Conservation (phyloP, 92 coral and sea anemone genomes). For the Epizoanthus stellaris region DNA sequence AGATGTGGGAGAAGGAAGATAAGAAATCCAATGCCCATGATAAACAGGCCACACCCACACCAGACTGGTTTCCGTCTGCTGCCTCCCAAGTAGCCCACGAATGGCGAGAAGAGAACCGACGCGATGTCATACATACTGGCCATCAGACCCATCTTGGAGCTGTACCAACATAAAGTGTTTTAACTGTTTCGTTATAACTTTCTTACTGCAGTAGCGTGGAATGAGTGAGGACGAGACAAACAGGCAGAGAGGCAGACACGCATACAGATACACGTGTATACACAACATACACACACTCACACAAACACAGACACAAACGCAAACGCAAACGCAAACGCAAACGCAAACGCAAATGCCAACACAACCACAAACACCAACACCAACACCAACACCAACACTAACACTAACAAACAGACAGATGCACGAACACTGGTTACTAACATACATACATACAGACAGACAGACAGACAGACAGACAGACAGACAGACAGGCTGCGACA, state of each 20-base stretch:
- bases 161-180: conserved; percentile 10
- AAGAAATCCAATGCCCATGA: conserved; percentile 71
- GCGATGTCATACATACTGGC: conserved; percentile 85
- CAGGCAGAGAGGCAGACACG: not conserved
- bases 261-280: not conserved
- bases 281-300: too few species aligned
- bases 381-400: too few species aligned
- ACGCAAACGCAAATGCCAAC: too few species aligned
- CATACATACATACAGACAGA: not conserved
- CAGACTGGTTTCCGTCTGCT: conserved; percentile 81
- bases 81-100: conserved; percentile 82
- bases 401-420: too few species aligned
- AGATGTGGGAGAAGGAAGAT: conserved; percentile 84
- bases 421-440: too few species aligned
- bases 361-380: too few species aligned
- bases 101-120: conserved; percentile 68
- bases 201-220: too few species aligned
- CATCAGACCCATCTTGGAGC: conserved; percentile 78
- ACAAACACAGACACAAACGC: too few species aligned
- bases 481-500: too few species aligned
- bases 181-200: not conserved
- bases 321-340: too few species aligned
- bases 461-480: not conserved
- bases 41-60: conserved; percentile 81
- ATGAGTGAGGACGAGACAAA: not conserved